Evolutionary conservation across 2,113 vertebrate genomes (phyloP).

Genomic region (Cyprinodon tularosa): DNA sequence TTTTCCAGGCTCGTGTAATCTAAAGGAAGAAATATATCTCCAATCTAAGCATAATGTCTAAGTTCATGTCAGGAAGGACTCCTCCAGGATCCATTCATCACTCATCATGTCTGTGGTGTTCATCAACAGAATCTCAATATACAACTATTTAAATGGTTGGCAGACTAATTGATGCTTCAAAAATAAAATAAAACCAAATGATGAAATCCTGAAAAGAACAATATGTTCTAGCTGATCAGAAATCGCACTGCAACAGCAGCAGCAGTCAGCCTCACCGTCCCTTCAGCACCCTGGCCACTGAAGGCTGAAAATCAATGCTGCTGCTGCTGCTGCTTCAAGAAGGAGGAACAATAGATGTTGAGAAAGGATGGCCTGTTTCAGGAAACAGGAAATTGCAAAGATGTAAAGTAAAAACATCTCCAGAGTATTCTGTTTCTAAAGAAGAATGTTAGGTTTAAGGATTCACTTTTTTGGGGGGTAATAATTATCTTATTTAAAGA

Average conservation of each 20-base stretch:
- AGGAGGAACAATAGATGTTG: background rate
- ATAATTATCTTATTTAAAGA: background rate
- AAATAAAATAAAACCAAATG: background rate
- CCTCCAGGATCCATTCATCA: no score
- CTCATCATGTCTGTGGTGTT: no score
- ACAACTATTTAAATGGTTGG: background rate
- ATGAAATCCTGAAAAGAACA: background rate
- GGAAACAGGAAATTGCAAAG: background rate
- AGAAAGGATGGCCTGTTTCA: background rate
- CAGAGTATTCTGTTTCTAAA: no score
- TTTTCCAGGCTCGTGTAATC: no score
- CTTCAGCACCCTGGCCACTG: slow-evolving; percentile 9
- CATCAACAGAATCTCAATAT: background rate
- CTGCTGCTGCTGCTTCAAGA: slow-evolving; percentile 6
- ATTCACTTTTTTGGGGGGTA: background rate
- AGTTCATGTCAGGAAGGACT: no score
- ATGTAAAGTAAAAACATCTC: no score
- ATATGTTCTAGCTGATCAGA: background rate
- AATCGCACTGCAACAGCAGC: background rate
- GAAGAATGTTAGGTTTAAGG: no score
- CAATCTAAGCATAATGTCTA: no score
- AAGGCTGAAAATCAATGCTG: slow-evolving; percentile 44
- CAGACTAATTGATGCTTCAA: background rate
- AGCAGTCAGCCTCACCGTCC: background rate
- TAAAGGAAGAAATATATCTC: no score